Conservation (phyloP, 2,888 invertebrate species). For the Chrysotoxum bicinctum region DNA sequence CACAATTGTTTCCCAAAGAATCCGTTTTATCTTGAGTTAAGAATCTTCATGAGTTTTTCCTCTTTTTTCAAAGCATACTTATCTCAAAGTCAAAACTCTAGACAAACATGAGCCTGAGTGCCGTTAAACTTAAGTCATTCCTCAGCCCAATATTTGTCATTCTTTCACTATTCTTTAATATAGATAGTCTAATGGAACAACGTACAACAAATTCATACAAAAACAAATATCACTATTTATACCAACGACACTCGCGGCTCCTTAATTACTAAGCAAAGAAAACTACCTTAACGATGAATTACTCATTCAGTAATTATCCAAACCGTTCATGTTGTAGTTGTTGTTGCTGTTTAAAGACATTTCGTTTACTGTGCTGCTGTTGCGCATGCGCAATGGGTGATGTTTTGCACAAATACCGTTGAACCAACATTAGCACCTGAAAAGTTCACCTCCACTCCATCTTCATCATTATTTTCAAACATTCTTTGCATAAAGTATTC, state of each 20-base stretch:
- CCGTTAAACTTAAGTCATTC: slow-evolving; percentile 35
- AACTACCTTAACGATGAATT: slow-evolving; percentile 54
- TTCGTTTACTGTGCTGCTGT: slow-evolving; percentile 23
- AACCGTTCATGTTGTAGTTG: slow-evolving; percentile 45
- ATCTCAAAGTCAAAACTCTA: slow-evolving; percentile 20
- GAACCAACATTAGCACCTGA: slow-evolving; percentile 60
- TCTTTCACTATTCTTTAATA: neutral
- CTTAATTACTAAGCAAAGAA: slow-evolving; percentile 69
- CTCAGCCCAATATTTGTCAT: slow-evolving; percentile 14
- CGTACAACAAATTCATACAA: slow-evolving; percentile 14
- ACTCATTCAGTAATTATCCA: slow-evolving; percentile 61
- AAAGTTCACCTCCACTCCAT: slow-evolving; percentile 43
- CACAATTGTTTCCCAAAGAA: neutral
- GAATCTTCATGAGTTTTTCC: neutral
- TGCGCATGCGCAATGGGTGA: slow-evolving; percentile 33
- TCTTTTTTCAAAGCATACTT: neutral
- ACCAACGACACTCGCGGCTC: slow-evolving; percentile 24
- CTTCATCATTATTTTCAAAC: slow-evolving; percentile 34
- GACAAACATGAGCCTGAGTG: slow-evolving; percentile 16
- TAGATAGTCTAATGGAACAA: neutral
- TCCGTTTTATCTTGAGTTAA: neutral
- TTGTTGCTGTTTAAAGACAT: slow-evolving; percentile 13
- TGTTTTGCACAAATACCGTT: slow-evolving; percentile 68
- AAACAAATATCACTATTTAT: slow-evolving; percentile 8
- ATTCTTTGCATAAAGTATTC: slow-evolving; percentile 16